Evolutionary conservation across 1,140 invertebrate genomes (phyloP).

Genomic region (Drosophila bipectinata): DNA sequence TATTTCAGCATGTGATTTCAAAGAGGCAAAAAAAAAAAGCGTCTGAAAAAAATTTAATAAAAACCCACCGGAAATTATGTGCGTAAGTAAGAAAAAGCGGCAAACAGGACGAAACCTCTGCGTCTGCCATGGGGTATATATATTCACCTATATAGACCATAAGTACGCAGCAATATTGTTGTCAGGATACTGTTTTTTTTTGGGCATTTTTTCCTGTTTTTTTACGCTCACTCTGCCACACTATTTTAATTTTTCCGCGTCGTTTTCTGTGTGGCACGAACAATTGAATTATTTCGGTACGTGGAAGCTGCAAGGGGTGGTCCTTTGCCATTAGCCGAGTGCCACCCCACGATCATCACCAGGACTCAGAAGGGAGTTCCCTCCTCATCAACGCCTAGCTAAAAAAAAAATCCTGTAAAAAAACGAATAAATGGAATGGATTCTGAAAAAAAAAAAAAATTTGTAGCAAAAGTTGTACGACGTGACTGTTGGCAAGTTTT

Average conservation of each 20-base stretch:
- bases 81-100: constrained; percentile 47
- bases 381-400: constrained; percentile 51
- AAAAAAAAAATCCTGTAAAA: constrained; percentile 45
- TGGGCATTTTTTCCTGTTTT: constrained; percentile 36
- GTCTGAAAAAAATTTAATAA: constrained; percentile 62
- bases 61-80: constrained; percentile 81
- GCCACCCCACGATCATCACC: constrained; percentile 70
- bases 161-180: constrained; percentile 68
- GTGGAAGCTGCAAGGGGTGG: constrained; percentile 68
- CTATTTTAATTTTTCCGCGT: constrained; percentile 81
- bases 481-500: constrained; percentile 68
- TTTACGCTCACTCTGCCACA: constrained; percentile 54
- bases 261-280: constrained; percentile 69
- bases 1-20: constrained; percentile 79
- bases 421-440: constrained; percentile 36
- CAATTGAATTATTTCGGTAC: constrained; percentile 83
- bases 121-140: constrained; percentile 17
- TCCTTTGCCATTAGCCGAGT: constrained; percentile 61
- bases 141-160: constrained; percentile 46
- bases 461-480: constrained; percentile 79
- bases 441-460: constrained; percentile 75
- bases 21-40: constrained; percentile 22
- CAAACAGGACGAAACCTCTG: constrained; percentile 39
- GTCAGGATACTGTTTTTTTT: constrained; percentile 48
- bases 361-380: constrained; percentile 20